Conservation (phyloP, 2,888 invertebrate species). For the Entomobrya multifasciata region DNA sequence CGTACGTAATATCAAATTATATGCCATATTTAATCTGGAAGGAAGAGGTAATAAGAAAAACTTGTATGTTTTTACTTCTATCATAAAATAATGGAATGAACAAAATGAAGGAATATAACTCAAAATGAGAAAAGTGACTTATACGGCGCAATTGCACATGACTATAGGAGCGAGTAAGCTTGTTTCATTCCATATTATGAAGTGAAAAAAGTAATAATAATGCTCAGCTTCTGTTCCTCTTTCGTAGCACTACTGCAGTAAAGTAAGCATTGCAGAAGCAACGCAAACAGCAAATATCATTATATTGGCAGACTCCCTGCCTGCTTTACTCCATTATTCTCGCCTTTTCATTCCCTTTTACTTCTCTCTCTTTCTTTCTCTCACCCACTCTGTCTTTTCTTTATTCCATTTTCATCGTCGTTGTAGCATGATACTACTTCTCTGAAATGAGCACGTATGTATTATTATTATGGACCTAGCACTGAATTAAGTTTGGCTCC, state of each 20-base stretch:
- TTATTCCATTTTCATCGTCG: not conserved
- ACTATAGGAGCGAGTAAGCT: not conserved
- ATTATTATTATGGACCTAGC: constrained; percentile 17
- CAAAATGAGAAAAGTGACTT: not conserved
- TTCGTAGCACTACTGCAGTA: not conserved
- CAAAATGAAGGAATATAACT: not conserved
- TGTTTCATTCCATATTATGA: not conserved
- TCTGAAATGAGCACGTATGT: constrained; percentile 2
- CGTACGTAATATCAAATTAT: too few species aligned
- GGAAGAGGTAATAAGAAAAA: too few species aligned
- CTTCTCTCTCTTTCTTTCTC: constrained; percentile 13
- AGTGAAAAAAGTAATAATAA: constrained; percentile 29
- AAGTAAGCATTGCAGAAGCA: not conserved
- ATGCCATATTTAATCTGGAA: too few species aligned
- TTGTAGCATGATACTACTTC: not conserved
- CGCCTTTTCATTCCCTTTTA: constrained; percentile 21
- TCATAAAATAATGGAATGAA: too few species aligned
- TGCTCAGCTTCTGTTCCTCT: constrained; percentile 15
- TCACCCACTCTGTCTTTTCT: not conserved
- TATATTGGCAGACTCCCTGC: constrained; percentile 48
- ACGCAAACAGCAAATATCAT: constrained; percentile 31
- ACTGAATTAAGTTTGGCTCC: constrained; percentile 6
- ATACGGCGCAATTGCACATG: not conserved
- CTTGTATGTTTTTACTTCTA: not conserved
- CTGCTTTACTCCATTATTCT: constrained; percentile 44